Evolutionary conservation across 2,797 vertebrate species (phyloP).

Genomic region (Benthosema pterotum): DNA sequence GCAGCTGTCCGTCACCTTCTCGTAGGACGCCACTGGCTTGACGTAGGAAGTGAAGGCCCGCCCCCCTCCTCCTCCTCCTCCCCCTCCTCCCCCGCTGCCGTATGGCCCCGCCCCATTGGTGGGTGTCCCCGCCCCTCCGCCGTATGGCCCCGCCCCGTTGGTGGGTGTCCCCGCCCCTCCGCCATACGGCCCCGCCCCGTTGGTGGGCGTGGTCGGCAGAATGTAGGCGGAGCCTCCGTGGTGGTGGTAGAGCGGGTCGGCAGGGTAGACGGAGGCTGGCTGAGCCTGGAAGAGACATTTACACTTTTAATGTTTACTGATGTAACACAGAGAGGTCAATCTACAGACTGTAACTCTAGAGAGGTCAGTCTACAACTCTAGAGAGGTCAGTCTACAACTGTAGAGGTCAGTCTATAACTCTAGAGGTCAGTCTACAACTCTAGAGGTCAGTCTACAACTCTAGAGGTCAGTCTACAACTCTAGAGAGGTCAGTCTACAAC

Average conservation of each 20-base stretch:
- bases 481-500: no score
- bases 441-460: no score
- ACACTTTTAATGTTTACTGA: no score
- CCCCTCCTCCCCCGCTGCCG: constrained; percentile 82
- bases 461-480: no score
- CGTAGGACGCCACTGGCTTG: constrained; percentile 82
- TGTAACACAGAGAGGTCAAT: no score
- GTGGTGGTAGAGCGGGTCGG: constrained; percentile 77
- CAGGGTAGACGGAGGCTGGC: constrained; percentile 72
- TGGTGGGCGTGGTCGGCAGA: constrained; percentile 66
- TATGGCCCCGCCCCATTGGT: no score
- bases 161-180: constrained; percentile 71
- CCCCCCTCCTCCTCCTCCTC: constrained; percentile 76
- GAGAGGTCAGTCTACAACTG: no score
- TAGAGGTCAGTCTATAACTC: no score
- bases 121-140: constrained; percentile 75
- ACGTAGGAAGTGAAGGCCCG: constrained; percentile 89
- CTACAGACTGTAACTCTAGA: no score
- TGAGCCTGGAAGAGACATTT: constrained; percentile 15
- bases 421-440: no score
- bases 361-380: no score
- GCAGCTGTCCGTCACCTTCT: constrained; percentile 78
- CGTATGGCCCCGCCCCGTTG: constrained; percentile 21
- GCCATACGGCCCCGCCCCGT: constrained; percentile 42
- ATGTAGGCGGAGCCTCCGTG: constrained; percentile 73